Evolutionary conservation across 2,113 vertebrate genomes (phyloP).

Genomic region (Symphodus melops): DNA sequence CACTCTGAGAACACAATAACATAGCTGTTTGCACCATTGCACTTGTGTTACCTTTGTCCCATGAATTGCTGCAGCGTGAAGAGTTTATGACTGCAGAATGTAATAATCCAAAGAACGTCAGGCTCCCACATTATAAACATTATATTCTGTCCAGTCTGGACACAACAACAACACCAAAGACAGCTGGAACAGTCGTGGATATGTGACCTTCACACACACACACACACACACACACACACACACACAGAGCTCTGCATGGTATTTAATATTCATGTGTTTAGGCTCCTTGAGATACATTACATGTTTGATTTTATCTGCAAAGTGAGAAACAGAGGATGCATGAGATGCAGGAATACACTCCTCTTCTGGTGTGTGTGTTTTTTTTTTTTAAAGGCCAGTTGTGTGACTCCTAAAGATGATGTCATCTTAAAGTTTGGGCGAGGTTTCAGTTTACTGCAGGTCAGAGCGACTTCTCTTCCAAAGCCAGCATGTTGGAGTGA

Average conservation of each 20-base stretch:
- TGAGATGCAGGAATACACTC: slow-evolving; percentile 21
- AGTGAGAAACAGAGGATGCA: slow-evolving; percentile 36
- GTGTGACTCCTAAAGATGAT: slow-evolving; percentile 23
- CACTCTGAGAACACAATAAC: background rate
- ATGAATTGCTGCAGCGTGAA: background rate
- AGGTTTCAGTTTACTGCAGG: slow-evolving; percentile 31
- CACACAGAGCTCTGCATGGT: slow-evolving; percentile 49
- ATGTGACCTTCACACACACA: slow-evolving; percentile 24
- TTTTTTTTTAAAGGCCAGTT: slow-evolving; percentile 21
- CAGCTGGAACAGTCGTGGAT: background rate
- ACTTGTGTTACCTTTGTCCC: slow-evolving; percentile 4
- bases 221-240: slow-evolving; percentile 47
- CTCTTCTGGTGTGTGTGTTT: background rate
- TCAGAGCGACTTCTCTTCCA: slow-evolving; percentile 29
- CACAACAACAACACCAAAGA: background rate
- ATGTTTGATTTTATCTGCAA: slow-evolving; percentile 39
- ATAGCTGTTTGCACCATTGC: background rate
- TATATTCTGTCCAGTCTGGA: background rate
- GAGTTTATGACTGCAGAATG: background rate
- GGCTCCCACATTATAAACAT: background rate
- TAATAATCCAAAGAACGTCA: background rate
- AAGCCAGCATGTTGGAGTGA: background rate
- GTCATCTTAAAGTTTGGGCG: slow-evolving; percentile 15
- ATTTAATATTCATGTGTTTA: slow-evolving; percentile 3
- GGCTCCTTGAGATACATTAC: slow-evolving; percentile 14